Base-by-base conservation (phyloP, 2,113 vertebrate genomes). In the Dipodomys stephensi region DNA sequence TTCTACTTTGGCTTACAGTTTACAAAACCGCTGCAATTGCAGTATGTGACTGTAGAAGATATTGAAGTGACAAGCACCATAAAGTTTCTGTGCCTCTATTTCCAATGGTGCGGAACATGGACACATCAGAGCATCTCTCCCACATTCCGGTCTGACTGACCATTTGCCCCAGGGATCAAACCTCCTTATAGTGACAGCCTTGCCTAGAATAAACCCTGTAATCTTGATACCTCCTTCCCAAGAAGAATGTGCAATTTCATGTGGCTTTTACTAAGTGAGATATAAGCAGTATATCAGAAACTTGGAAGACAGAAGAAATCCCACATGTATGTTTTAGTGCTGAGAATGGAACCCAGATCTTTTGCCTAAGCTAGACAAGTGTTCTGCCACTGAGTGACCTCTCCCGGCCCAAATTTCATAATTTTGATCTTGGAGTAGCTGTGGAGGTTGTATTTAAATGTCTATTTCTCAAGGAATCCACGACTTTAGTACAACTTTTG, bases 11-110 rank as follows among this genome's bases (percentile, higher is more conserved):
- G n/a, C 49, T 84, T 73, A 44, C 7, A 73, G 83, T 15, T 27
- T 68, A 64, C 6, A 32, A 81, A 72, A n/a, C 11, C 32, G 69
- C 69, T 19, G 60, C 22, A 3, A 20, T 76, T 20, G 28, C 23
- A n/a, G 3, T 23, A 60, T 83, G 6, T 78, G 20, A 65, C 22
- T 19, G 12, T 6, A 18, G 53, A 23, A 39, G 20, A 72, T n/a
- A 49, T 2, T 0, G 0, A 32, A 65, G 15, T 3, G 2, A 64
- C n/a, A 3, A 68, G 6, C 0, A 7, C 57, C n/a, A 19, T 65
- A 30, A 68, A 44, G 71, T 71, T 16, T 64, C 39, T 23, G 1
- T 16, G 22, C 60, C 83, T 71, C 78, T 1, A 0, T 60, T 79
- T 74, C 39, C 57, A 78, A 1, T 30, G 27, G 22, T 28, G 72